Base-by-base conservation (phyloP, 2,113 vertebrate species). In the Danionella cerebrum region DNA sequence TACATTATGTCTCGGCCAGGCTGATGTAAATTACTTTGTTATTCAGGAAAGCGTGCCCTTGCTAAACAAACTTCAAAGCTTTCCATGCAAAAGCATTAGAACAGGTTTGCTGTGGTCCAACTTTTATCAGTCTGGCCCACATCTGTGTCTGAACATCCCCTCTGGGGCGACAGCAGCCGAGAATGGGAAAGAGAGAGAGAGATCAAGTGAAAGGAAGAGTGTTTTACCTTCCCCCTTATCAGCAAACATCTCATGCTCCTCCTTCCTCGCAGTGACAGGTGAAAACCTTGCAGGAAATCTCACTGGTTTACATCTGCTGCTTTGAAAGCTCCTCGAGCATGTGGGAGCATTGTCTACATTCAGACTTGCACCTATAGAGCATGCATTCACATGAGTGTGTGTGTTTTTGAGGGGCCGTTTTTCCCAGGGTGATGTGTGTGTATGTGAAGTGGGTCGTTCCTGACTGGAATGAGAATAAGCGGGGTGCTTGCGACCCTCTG, bases 381-480 rank as follows among this genome's bases (percentile, higher is more conserved):
- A 1, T 39, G 54, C 16, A 36, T 39, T 12, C 7, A n/a, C n/a
- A 9, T 16, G 33, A 24, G 55, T 70, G 41, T 50, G 44, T 59
- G 57, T 27, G 65, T 62, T 72, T 69, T 80, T 73, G 75, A 70
- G 70, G 41, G 70, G 47, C 67, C 74, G 53, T 74, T 79, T 82
- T 79, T 76, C 78, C 66, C 79, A 82, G 78, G 78, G 80, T 76
- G 78, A 29, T 53, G 78, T 53, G 78, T 54, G 67, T 53, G 78
- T 53, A 77, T 54, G 67, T 80, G 77, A 89, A 84, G 84, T 87
- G 84, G 84, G 84, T 82, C 84, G 85, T 80, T 79, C 82, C 82
- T 86, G 87, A 90, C 85, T 83, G 75, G 86, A 87, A 86, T 87
- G 79, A 83, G 77, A 87, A 87, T 77, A 10, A 53, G 51, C 19